Percentiles rank a stretch among this genome's conserved stretches.
These are phyloP conservation scores for Meganola albula DNA, from an alignment of 2,888 invertebrate genomes.

Conservation along the genomic window DNA sequence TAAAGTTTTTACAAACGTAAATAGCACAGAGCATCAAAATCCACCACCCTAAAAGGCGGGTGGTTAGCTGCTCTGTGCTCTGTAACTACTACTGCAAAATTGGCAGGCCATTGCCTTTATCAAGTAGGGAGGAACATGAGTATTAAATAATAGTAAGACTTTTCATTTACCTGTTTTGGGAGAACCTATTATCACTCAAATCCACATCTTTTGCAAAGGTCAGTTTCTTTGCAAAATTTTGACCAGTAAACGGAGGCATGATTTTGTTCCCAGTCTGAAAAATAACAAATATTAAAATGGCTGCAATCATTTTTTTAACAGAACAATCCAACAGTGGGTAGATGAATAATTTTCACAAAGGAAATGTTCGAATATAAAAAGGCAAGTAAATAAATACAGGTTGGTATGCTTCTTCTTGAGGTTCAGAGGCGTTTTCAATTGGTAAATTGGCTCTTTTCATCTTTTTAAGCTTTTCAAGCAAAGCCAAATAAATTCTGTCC, in stretches of 20 bases:
- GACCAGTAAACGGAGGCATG: conserved; percentile 18
- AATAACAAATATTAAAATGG: neutral
- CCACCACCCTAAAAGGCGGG: too few relatives aligned
- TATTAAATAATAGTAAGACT: neutral
- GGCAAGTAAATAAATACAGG: conserved; percentile 18
- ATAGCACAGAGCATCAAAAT: too few relatives aligned
- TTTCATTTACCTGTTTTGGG: conserved; percentile 40
- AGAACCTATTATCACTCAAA: conserved; percentile 30
- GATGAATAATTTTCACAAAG: too few relatives aligned
- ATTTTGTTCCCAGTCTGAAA: conserved; percentile 26
- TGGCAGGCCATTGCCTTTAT: too few relatives aligned
- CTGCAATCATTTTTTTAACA: too few relatives aligned
- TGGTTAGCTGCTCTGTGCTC: too few relatives aligned
- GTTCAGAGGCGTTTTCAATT: conserved; percentile 48
- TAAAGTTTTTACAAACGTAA: too few relatives aligned
- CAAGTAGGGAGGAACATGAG: neutral
- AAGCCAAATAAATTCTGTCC: too few relatives aligned
- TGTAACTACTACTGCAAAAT: too few relatives aligned
- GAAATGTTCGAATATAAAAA: conserved; percentile 1
- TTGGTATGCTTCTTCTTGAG: conserved; percentile 52
- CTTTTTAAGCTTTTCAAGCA: conserved; percentile 5
- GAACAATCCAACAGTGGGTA: too few relatives aligned
- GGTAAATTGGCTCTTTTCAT: conserved; percentile 52
- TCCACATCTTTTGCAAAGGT: conserved; percentile 39
- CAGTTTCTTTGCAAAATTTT: conserved; percentile 25